Evolutionary conservation across 2,888 invertebrate species (phyloP).

Genomic region (Netelia melanura): DNA sequence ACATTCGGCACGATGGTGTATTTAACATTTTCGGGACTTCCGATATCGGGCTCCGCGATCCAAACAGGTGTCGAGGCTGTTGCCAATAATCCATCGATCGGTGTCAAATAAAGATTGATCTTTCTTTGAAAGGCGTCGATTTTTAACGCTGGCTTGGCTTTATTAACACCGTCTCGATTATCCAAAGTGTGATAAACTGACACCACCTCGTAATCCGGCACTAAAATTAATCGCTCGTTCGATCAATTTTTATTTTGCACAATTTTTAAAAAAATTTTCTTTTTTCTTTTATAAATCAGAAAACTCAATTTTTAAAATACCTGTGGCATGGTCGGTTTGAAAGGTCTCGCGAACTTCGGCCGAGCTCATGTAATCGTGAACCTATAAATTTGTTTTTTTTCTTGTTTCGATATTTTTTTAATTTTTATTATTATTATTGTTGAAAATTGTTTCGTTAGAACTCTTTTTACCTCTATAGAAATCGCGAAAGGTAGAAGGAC

Average conservation of each 20-base stretch:
- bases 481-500: slow-evolving; percentile 20
- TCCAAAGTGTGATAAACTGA: slow-evolving; percentile 71
- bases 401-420: neutral
- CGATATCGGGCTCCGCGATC: slow-evolving; percentile 70
- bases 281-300: slow-evolving; percentile 13
- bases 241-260: slow-evolving; percentile 10
- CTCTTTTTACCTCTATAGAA: slow-evolving; percentile 26
- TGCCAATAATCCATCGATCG: slow-evolving; percentile 77
- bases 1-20: slow-evolving; percentile 73
- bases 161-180: slow-evolving; percentile 10
- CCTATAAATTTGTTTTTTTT: slow-evolving; percentile 65
- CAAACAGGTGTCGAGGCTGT: slow-evolving; percentile 76
- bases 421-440: neutral
- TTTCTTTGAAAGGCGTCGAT: slow-evolving; percentile 73
- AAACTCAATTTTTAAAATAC: slow-evolving; percentile 56
- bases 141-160: slow-evolving; percentile 65
- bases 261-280: neutral
- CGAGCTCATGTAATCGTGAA: slow-evolving; percentile 76
- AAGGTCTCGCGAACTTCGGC: slow-evolving; percentile 75
- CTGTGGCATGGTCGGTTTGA: slow-evolving; percentile 69
- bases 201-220: slow-evolving; percentile 79
- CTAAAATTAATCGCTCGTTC: slow-evolving; percentile 65
- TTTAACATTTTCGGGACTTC: slow-evolving; percentile 69
- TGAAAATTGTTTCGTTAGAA: neutral
- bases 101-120: slow-evolving; percentile 75